A percentile compares a stretch with the other conserved stretches of the same genome.
Evolutionary conservation across 2,797 vertebrate genomes (phyloP).

Genomic region (Triplophysa yarkandensis): DNA sequence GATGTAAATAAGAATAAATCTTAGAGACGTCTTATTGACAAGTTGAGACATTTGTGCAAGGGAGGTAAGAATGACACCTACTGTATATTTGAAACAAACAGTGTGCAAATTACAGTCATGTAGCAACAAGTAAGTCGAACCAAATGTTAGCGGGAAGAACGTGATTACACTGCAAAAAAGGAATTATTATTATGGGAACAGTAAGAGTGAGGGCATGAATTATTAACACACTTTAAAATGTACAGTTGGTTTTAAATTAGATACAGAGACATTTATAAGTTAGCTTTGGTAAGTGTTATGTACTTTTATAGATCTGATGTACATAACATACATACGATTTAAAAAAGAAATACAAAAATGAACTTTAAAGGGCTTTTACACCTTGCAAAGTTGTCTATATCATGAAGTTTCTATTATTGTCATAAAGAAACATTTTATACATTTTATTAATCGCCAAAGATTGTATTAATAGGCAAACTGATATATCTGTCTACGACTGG

Average conservation of each 20-base stretch:
- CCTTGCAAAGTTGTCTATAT: too few species aligned
- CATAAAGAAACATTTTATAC: too few species aligned
- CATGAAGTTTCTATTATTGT: too few species aligned
- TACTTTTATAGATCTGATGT: too few species aligned
- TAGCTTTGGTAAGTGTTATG: too few species aligned
- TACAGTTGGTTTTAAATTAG: background rate
- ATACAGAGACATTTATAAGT: background rate
- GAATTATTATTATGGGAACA: background rate
- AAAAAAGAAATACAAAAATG: too few species aligned
- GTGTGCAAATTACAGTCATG: slow-evolving; percentile 29
- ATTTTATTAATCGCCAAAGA: too few species aligned
- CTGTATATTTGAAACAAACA: slow-evolving; percentile 32
- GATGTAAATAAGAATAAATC: background rate
- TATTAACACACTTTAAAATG: background rate
- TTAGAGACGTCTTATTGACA: slow-evolving; percentile 1
- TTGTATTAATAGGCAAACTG: too few species aligned
- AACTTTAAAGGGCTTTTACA: too few species aligned
- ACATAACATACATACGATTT: too few species aligned
- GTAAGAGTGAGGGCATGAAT: background rate
- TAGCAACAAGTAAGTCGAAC: slow-evolving; percentile 54
- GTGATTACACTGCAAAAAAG: slow-evolving; percentile 40
- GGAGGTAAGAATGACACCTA: slow-evolving; percentile 13
- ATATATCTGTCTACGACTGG: too few species aligned
- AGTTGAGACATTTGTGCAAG: slow-evolving; percentile 16
- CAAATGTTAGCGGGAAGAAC: background rate